A percentile compares a stretch with the other conserved stretches of the same genome.
These are phyloP conservation scores for Herpetotheres cachinnans DNA, from an alignment of 2,113 vertebrate genomes.

Conservation along the genomic window DNA sequence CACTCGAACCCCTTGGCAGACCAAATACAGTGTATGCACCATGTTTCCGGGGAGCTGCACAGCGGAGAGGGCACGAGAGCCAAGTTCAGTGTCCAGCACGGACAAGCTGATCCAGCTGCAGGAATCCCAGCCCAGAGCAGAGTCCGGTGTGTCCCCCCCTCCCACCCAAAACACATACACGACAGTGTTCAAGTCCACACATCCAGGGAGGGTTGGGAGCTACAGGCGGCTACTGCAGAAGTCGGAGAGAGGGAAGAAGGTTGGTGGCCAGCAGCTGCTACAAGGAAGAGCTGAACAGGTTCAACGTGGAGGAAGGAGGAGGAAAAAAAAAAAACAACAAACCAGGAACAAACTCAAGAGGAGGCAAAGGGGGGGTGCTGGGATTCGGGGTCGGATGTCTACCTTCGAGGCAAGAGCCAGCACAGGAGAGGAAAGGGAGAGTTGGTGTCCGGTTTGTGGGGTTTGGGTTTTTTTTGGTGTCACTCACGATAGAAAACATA, in stretches of 20 bases:
- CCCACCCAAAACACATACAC: neutral
- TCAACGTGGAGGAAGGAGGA: neutral
- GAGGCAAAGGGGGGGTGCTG: neutral
- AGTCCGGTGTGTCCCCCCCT: rapidly evolving
- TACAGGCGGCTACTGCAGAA: neutral
- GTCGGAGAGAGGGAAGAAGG: conserved; percentile 20
- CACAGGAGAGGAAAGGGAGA: neutral
- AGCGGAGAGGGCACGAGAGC: neutral
- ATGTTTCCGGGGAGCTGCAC: neutral
- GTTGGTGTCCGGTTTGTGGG: neutral
- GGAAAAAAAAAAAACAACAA: neutral
- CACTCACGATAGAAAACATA: conserved; percentile 98
- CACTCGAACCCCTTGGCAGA: neutral
- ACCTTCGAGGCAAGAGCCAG: conserved; percentile 43
- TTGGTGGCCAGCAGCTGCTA: neutral
- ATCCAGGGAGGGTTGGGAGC: conserved; percentile 23
- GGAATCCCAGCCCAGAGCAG: neutral
- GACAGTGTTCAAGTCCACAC: neutral
- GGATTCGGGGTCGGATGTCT: neutral
- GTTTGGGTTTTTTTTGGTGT: conserved; percentile 32
- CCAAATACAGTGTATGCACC: neutral
- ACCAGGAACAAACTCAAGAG: neutral
- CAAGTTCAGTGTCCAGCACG: neutral
- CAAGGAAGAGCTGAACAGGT: conserved; percentile 4
- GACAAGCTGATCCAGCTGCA: neutral